Conservation (phyloP, 2,113 vertebrate genomes). For the Myotis yumanensis region DNA sequence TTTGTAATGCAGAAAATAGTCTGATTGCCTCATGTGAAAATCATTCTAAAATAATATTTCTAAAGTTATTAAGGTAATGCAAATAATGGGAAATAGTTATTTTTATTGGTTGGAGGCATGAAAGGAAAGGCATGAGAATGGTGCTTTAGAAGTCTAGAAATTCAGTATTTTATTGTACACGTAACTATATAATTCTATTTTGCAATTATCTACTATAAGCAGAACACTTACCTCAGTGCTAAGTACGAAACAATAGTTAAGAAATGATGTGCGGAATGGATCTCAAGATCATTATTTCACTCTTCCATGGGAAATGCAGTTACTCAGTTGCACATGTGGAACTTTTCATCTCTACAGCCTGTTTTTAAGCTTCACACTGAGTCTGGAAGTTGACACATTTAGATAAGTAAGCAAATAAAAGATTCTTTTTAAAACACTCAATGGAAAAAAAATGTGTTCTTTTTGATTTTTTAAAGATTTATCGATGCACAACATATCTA, state of each 20-base stretch:
- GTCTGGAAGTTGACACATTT: neutral
- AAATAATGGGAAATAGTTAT: neutral
- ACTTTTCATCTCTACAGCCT: neutral
- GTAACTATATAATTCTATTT: neutral
- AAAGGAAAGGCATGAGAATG: neutral
- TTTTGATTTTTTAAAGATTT: constrained; percentile 1
- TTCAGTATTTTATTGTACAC: neutral
- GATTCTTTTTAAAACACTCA: neutral
- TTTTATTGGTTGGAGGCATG: neutral
- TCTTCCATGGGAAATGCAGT: constrained; percentile 12
- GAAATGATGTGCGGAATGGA: neutral
- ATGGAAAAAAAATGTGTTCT: neutral
- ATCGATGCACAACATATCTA: neutral
- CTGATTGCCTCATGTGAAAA: neutral
- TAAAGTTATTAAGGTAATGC: neutral
- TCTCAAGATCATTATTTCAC: neutral
- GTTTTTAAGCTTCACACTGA: neutral
- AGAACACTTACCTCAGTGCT: neutral
- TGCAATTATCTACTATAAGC: neutral
- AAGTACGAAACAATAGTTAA: constrained; percentile 33
- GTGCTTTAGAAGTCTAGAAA: neutral
- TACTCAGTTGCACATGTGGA: constrained; percentile 9
- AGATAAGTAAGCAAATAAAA: constrained; percentile 33
- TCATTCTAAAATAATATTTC: constrained; percentile 16
- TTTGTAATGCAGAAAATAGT: neutral